phyloP scores from a whole-genome alignment of 2,797 vertebrate genomes.

The Hippopotamyrus pictus region DNA sequence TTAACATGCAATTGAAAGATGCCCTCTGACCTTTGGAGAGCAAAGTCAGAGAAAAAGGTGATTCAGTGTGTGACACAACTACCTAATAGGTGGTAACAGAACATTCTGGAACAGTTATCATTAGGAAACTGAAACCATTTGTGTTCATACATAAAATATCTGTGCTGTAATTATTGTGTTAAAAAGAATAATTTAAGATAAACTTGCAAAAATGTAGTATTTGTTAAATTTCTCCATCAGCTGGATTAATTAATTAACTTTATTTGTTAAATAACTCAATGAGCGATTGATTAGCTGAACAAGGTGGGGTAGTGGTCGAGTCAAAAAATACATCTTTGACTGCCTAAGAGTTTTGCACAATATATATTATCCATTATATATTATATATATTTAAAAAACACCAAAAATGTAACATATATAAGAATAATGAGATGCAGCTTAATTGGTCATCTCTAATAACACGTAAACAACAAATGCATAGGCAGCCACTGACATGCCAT shows the following conservation, averaged over 20 bases:
- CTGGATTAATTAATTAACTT: not conserved
- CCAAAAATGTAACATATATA: not conserved
- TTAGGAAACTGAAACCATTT: not conserved
- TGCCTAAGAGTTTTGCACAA: not conserved
- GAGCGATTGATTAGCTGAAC: not conserved
- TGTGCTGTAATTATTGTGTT: not conserved
- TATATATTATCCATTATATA: not conserved
- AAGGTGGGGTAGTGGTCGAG: not conserved
- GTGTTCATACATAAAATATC: not conserved
- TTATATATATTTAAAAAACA: not conserved
- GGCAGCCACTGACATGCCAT: not conserved
- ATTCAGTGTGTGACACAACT: not conserved
- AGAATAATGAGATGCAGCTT: not conserved
- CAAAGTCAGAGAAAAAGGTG: not conserved
- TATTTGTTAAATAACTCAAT: not conserved
- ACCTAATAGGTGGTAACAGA: not conserved
- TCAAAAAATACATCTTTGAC: not conserved
- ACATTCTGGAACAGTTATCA: not conserved
- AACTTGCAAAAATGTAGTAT: not conserved
- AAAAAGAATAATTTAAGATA: not conserved
- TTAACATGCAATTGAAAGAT: slow-evolving; percentile 1
- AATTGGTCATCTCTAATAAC: not conserved
- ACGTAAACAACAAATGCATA: not conserved
- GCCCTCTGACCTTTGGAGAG: not conserved
- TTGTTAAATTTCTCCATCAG: not conserved